Evolutionary conservation across 2,113 vertebrate genomes (phyloP), one percentile per base, ranked within the genome.

Genomic region (Brachypodius melanocephalos): DNA sequence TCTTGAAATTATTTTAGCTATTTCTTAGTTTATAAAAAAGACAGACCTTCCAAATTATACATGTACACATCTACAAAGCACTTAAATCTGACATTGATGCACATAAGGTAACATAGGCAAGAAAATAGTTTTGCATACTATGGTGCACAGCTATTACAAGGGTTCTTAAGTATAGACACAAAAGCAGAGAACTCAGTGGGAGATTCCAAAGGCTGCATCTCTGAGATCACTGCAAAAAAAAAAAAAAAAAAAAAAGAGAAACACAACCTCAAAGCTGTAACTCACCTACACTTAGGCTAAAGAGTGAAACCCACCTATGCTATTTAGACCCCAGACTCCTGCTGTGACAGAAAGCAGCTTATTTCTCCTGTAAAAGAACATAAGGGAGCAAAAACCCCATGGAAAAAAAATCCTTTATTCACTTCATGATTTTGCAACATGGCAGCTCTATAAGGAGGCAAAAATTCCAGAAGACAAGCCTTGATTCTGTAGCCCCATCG

Each of bases 271-370:
- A 86, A 97, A 79, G 88, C 51, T 88, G 72, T 66, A 91, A 96
- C 92, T 96, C 96, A 94, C 94, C 96, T 97, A 97, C 82, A 43
- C 90, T 92, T 85, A 91, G 61, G 71, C 92, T 91, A 94, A 95
- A 93, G 63, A 93, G 58, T 91, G 63, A 97, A 96, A 94, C 90
- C 92, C 96, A 95, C 82, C 95, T 97, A 97, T 69, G 67, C 96
- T 96, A 97, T 58, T 90, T 79, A 94, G 88, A 63, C 95, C 94
- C 94, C 93, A 38, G 79, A 89, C 78, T 94, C 88, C 95, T 91
- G 95, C 88, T 94, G 95, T 93, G 75, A 95, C 79, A 94, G 82
- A 95, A 97, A 93, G 88, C 83, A 93, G 90, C 49, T 73, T 42
- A 80, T 76, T 69, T 93, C 75, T 97, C 95, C 94, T 96, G 95